These are phyloP conservation scores for Microctenopoma lineatum DNA, from an alignment of 2,797 vertebrate genomes.

Conservation along the genomic window DNA sequence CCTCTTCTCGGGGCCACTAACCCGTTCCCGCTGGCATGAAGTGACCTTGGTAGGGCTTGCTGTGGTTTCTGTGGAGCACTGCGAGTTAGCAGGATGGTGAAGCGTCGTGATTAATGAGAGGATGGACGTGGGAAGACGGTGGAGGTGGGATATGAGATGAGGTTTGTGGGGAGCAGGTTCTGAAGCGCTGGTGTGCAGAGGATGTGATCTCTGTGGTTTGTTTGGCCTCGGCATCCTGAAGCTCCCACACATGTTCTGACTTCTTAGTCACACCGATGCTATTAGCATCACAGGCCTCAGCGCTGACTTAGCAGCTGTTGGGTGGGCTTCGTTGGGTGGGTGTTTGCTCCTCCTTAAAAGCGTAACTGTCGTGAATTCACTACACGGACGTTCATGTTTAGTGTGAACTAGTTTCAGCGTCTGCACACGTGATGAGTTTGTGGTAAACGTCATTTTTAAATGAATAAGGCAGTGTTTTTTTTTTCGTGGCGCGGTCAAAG, in stretches of 20 bases:
- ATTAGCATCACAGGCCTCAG: neutral
- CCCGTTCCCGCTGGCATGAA: neutral
- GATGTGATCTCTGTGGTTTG: constrained; percentile 6
- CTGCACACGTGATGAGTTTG: too few relatives aligned
- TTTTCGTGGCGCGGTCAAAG: too few relatives aligned
- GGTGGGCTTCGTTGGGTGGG: neutral
- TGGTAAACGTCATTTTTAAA: too few relatives aligned
- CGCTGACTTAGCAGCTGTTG: neutral
- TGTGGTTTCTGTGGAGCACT: constrained; percentile 19
- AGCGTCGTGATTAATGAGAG: constrained; percentile 62
- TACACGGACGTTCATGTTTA: too few relatives aligned
- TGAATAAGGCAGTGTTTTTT: too few relatives aligned
- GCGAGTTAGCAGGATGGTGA: constrained; percentile 50
- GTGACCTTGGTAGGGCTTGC: constrained; percentile 23
- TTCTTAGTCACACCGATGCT: neutral
- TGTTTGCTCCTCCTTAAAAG: too few relatives aligned
- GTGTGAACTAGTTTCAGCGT: too few relatives aligned
- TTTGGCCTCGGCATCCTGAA: constrained; percentile 1
- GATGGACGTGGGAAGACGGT: constrained; percentile 28
- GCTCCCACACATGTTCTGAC: neutral
- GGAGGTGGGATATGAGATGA: constrained; percentile 1
- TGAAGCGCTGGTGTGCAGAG: constrained; percentile 13
- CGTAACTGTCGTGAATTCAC: too few relatives aligned
- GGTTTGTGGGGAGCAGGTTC: neutral
- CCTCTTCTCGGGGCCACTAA: neutral